Evolutionary conservation across 2,797 vertebrate genomes (phyloP), one percentile per base, ranked within the genome.

Genomic region (Pseudochromis fuscus): DNA sequence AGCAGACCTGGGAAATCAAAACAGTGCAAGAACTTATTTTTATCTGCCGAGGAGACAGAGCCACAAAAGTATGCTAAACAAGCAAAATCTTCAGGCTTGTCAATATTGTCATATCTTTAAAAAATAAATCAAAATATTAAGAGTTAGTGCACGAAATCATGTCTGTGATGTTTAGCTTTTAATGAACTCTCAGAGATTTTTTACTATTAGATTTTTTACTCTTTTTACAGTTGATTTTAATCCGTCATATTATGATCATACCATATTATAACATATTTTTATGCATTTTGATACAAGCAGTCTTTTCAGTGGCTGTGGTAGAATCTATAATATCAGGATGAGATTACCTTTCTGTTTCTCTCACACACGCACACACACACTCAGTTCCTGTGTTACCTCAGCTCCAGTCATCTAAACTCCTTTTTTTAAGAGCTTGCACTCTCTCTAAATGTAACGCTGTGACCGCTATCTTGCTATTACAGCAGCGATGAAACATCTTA

Each of bases 1-100:
- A 68, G 72, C 64, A 78, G 64, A 83, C 69, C 72, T 79, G 71
- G n/a, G 62, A 69, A 82, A 84, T 84, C 78, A 83, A 81, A 88
- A 85, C 61, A 55, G 27, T 67, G 51, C 24, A 59, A 28, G 53
- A 64, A 46, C 71, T 72, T 77, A 63, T 85, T 84, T 84, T 79
- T 74, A 72, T 84, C 70, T 72, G 52, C 63, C 16, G 42, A 35
- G 64, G 35, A 70, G n/a, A 59, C 16, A 27, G 40, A 79, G 46
- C 23, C 27, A 51, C 38, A 49, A 50, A 75, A 52, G 60, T 25
- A 12, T 0, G 4, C 55, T 48, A 67, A 53, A 81, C 61, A 82
- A 73, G 28, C 33, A 24, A 49, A 73, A 42, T 48, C 25, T 61
- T 69, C 48, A 49, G 37, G 33, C 67, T 60, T 79, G 81, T 89